These are phyloP conservation scores for Schlechtendalia chinensis DNA, from an alignment of 1,140 invertebrate genomes.

Conservation along the genomic window DNA sequence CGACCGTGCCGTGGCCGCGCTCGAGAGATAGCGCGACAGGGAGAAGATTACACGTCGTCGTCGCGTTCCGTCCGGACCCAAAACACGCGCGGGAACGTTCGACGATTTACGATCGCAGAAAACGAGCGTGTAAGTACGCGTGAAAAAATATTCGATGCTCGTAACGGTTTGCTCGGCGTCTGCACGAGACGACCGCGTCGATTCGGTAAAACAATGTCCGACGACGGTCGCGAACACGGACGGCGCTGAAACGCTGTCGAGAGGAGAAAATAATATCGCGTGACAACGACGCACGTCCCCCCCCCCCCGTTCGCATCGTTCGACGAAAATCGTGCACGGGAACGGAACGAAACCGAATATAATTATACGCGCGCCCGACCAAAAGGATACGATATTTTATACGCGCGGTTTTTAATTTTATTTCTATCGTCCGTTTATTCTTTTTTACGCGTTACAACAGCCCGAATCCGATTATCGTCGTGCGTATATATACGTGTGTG, in stretches of 20 bases:
- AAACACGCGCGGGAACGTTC: background rate
- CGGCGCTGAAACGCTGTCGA: too few relatives aligned
- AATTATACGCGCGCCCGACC: too few relatives aligned
- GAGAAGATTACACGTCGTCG: background rate
- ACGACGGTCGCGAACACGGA: too few relatives aligned
- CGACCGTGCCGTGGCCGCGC: background rate
- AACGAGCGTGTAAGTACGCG: background rate
- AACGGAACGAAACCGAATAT: background rate
- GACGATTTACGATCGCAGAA: background rate
- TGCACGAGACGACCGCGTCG: too few relatives aligned
- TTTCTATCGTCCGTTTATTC: background rate
- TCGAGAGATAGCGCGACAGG: background rate
- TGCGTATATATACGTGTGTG: background rate
- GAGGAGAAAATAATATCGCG: background rate
- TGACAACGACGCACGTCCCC: too few relatives aligned
- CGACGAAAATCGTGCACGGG: background rate
- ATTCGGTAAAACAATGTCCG: too few relatives aligned
- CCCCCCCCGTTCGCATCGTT: background rate
- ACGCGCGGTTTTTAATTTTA: background rate
- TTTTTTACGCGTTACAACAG: background rate
- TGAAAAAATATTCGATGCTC: too few relatives aligned
- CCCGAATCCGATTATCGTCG: constrained; percentile 24
- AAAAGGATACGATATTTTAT: background rate
- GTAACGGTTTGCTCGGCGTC: too few relatives aligned
- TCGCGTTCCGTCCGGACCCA: background rate